phyloP scores from a whole-genome alignment of 2,113 vertebrate genomes.

The Calidris pygmaea region DNA sequence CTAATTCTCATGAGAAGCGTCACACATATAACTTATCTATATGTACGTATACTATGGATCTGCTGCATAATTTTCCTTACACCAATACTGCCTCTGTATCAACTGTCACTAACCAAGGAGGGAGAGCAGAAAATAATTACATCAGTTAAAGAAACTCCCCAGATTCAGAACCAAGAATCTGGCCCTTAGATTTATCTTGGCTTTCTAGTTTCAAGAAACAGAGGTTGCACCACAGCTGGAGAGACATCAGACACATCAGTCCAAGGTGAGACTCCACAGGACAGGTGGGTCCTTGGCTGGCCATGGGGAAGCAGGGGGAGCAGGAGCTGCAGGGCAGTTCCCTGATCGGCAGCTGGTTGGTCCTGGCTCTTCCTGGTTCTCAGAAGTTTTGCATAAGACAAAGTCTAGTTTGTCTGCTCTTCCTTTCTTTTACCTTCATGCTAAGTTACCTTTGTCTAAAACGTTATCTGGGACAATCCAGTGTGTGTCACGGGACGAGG shows the following conservation, averaged over 20 bases:
- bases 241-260: not conserved
- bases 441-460: not conserved
- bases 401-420: not conserved
- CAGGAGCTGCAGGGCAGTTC: not conserved
- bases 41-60: not conserved
- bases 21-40: not conserved
- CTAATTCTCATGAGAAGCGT: not conserved
- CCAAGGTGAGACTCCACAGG: not conserved
- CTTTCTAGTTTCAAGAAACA: not conserved
- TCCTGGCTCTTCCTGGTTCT: not conserved
- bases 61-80: not conserved
- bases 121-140: not conserved
- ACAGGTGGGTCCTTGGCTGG: not conserved
- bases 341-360: not conserved
- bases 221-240: not conserved
- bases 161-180: not conserved
- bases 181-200: not conserved
- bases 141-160: not conserved
- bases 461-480: not conserved
- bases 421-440: not conserved
- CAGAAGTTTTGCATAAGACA: not conserved
- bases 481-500: not conserved
- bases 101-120: not conserved
- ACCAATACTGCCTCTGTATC: not conserved
- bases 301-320: not conserved